Evolutionary conservation across 2,113 vertebrate genomes (phyloP).

Genomic region (Campylomormyrus tamandua): DNA sequence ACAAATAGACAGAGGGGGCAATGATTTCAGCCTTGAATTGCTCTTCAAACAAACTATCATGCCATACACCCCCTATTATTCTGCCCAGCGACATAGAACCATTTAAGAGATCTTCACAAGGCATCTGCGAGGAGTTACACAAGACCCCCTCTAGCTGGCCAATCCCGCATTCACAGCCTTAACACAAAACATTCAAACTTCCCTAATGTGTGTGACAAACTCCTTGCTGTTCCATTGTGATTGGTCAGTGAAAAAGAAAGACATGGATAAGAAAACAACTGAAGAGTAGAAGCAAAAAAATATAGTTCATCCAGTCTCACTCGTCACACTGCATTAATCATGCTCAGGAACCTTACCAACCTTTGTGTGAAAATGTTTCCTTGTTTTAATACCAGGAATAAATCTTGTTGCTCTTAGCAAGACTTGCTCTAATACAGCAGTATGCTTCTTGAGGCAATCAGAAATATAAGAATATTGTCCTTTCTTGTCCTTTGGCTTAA

Average conservation of each 20-base stretch:
- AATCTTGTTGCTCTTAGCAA: neutral
- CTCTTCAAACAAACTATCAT: neutral
- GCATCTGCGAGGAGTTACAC: neutral
- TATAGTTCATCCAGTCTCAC: neutral
- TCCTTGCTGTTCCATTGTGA: neutral
- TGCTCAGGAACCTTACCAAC: neutral
- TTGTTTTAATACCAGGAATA: neutral
- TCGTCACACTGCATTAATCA: neutral
- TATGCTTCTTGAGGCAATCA: neutral
- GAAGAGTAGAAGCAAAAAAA: neutral
- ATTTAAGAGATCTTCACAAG: neutral
- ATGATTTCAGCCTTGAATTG: neutral
- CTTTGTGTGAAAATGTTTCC: neutral
- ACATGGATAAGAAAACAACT: neutral
- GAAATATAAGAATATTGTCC: neutral
- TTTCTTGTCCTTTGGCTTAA: neutral
- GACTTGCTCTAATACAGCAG: neutral
- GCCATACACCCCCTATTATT: neutral
- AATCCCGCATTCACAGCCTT: neutral
- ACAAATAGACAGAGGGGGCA: neutral
- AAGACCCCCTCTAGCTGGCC: neutral
- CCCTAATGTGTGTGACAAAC: neutral
- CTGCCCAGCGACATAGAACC: neutral
- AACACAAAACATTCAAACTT: neutral
- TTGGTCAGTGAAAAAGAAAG: neutral